Conservation (phyloP, 2,113 vertebrate genomes). For the Phasianus colchicus region DNA sequence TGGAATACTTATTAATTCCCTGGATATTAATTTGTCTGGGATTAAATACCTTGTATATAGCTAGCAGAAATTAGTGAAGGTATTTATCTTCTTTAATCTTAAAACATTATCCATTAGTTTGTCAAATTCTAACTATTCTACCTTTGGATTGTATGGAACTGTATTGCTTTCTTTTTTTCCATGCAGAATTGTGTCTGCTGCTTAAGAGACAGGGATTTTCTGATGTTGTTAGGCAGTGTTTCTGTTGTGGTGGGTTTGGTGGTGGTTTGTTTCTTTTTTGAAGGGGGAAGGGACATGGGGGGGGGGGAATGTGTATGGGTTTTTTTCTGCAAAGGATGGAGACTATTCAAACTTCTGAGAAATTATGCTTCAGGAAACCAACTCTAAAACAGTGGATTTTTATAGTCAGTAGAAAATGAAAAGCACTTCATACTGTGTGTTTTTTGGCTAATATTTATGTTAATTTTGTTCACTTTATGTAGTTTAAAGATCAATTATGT, state of each 20-base stretch:
- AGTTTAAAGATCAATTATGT: not conserved
- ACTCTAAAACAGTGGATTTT: accelerated
- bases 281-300: too few species aligned
- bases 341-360: not conserved
- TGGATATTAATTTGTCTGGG: not conserved
- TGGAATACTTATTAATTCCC: not conserved
- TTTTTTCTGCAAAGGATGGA: not conserved
- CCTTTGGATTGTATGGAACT: not conserved
- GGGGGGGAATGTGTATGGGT: too few species aligned
- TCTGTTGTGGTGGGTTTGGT: too few species aligned
- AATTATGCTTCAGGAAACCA: not conserved
- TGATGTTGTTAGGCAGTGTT: too few species aligned
- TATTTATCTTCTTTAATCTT: not conserved
- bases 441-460: not conserved
- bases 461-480: not conserved
- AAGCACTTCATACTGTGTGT: not conserved
- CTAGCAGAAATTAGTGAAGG: not conserved
- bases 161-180: not conserved
- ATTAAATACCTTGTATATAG: not conserved
- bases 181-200: not conserved
- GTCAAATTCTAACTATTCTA: not conserved
- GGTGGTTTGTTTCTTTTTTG: too few species aligned
- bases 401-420: not conserved
- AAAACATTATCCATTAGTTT: not conserved
- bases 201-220: not conserved